phyloP scores from a whole-genome alignment of 1,140 invertebrate species.

The Drosophila santomea region DNA sequence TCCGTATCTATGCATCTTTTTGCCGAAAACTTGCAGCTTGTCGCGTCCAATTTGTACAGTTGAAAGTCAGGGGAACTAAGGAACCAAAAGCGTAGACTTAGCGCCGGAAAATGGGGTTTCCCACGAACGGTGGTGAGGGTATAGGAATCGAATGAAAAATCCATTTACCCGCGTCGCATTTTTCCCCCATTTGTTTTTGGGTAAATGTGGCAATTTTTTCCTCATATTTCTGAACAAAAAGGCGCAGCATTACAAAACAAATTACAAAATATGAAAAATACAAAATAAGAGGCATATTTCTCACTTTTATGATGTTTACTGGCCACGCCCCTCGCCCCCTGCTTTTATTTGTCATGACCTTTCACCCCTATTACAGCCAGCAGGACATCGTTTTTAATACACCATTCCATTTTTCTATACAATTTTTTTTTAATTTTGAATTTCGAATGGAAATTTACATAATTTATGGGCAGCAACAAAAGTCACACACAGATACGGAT shows the following conservation, averaged over 20 bases:
- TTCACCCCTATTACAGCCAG: slow-evolving; percentile 73
- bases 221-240: slow-evolving; percentile 73
- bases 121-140: slow-evolving; percentile 37
- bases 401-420: slow-evolving; percentile 9
- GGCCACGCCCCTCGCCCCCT: slow-evolving; percentile 55
- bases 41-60: slow-evolving; percentile 56
- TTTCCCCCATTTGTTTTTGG: slow-evolving; percentile 22
- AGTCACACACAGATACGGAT: slow-evolving; percentile 66
- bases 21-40: slow-evolving; percentile 46
- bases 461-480: slow-evolving; percentile 79
- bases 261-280: slow-evolving; percentile 58
- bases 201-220: slow-evolving; percentile 78
- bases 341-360: slow-evolving; percentile 49
- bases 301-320: slow-evolving; percentile 57
- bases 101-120: slow-evolving; percentile 32
- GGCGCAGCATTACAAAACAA: slow-evolving; percentile 62
- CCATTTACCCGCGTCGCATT: slow-evolving; percentile 49
- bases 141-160: slow-evolving; percentile 73
- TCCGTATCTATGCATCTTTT: slow-evolving; percentile 41
- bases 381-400: slow-evolving; percentile 42
- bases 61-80: slow-evolving; percentile 14
- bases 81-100: slow-evolving; percentile 34
- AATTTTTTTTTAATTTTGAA: slow-evolving; percentile 68
- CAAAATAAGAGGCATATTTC: slow-evolving; percentile 77
- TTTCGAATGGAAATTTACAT: slow-evolving; percentile 69